Evolutionary conservation across 2,113 vertebrate genomes (phyloP), one percentile per base, ranked within the genome.

Genomic region (Theristicus caerulescens): DNA sequence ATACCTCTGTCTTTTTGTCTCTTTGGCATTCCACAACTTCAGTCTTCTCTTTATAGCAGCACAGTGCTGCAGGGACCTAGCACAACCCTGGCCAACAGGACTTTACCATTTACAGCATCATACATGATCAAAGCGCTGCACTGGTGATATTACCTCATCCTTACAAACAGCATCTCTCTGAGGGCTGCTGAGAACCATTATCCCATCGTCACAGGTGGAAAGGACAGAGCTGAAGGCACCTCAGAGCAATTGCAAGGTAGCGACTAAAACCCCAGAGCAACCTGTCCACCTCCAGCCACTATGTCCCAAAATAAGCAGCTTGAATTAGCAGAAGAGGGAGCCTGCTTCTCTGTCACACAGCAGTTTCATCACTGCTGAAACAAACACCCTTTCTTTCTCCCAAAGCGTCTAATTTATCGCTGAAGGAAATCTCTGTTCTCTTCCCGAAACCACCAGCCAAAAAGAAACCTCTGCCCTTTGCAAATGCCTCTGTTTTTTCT

Each of bases 321-420:
- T 58, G 83, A 73, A 78, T 57, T 58, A 90, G 59, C 74, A 95
- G 76, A 66, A 92, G 49, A 77, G 46, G 67, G 22, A 96, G 16
- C 44, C 59, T 86, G 76, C 31, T 80, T 52, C 64, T 70, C 73
- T 65, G 82, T 74, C 58, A 42, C 38, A 34, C 42, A 64, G 62
- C 59, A 66, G 71, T 95, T 93, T 87, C 94, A 84, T 88, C 83
- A 65, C 70, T 66, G 77, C 65, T 83, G 61, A 92, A 94, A 88
- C 91, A 96, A 96, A 95, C 81, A 94, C 84, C 67, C 86, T 92
- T 95, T 95, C 62, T 87, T 69, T 89, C 82, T 87, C 84, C 58
- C 82, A 84, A 70, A 62, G 67, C 82, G 77, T 94, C 89, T 83
- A 62, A 95, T 95, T 96, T 94, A 96, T 88, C 46, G 0, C 78